Conservation (phyloP, 2,113 vertebrate genomes). For the Meleagris gallopavo region DNA sequence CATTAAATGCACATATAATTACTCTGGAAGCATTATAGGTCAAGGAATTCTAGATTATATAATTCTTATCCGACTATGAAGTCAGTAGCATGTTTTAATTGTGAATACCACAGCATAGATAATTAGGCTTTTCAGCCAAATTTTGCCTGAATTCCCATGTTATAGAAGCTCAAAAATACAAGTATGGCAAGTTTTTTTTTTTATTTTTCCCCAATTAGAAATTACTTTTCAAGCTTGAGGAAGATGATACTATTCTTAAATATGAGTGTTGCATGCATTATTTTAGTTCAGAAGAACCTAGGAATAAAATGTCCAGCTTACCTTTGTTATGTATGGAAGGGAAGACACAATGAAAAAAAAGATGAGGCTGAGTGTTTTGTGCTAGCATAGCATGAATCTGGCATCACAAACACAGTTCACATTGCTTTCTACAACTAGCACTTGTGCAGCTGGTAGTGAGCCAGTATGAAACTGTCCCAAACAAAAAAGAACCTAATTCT, state of each 20-base stretch:
- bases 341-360: background rate
- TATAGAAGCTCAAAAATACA: background rate
- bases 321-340: too few species aligned
- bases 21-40: background rate
- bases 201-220: background rate
- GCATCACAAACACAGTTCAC: background rate
- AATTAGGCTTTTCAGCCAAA: background rate
- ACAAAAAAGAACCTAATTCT: background rate
- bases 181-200: background rate
- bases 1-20: background rate
- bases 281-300: background rate
- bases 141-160: background rate
- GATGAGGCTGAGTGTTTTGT: background rate
- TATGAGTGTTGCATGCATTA: background rate
- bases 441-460: background rate
- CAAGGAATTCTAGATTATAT: background rate
- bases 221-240: background rate
- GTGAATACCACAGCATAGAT: background rate
- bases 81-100: background rate
- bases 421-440: background rate
- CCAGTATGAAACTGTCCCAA: background rate
- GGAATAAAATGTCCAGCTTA: background rate
- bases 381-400: background rate
- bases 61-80: background rate
- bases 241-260: background rate